These are phyloP conservation scores for Mirounga angustirostris DNA, from an alignment of 2,113 vertebrate genomes.

Conservation along the genomic window DNA sequence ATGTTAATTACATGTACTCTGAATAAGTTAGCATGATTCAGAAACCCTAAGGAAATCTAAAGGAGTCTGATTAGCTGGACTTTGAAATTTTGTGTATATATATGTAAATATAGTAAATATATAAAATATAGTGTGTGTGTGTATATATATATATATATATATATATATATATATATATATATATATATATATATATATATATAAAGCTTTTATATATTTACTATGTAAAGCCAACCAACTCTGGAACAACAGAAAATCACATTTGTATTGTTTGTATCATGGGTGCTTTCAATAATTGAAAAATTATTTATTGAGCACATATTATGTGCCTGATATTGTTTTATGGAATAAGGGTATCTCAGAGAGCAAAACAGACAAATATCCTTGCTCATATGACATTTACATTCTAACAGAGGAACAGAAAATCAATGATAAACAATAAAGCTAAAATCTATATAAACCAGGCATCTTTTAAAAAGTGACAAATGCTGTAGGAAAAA, in stretches of 20 bases:
- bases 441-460: neutral
- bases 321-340: neutral
- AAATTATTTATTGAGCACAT: neutral
- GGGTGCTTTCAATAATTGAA: neutral
- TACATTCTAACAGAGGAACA: neutral
- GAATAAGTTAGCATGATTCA: neutral
- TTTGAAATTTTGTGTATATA: neutral
- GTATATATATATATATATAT: no score
- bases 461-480: neutral
- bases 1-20: neutral
- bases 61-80: neutral
- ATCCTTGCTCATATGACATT: neutral
- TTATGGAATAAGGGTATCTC: neutral
- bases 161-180: no score
- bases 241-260: neutral
- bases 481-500: conserved; percentile 11
- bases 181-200: no score
- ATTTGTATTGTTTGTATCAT: neutral
- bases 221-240: neutral
- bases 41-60: neutral
- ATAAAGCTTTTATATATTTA: neutral
- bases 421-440: neutral
- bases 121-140: no score
- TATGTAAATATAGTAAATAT: no score
- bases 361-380: neutral